Evolutionary conservation across 2,888 invertebrate genomes (phyloP).

Genomic region (Phyllotreta cruciferae): DNA sequence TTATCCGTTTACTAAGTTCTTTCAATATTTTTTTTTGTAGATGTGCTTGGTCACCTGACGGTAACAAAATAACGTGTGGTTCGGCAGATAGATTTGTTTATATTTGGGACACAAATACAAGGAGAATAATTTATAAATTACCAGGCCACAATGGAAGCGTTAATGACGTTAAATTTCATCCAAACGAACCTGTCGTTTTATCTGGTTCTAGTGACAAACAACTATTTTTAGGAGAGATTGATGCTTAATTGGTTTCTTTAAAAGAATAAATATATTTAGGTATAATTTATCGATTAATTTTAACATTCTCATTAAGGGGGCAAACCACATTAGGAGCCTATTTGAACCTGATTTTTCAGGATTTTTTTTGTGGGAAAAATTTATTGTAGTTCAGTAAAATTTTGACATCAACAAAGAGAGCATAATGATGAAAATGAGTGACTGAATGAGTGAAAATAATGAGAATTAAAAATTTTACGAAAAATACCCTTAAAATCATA

Average conservation of each 20-base stretch:
- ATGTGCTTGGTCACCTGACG: conserved; percentile 62
- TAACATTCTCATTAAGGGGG: no score
- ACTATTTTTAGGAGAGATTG: conserved; percentile 94
- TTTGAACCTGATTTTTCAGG: no score
- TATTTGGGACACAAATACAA: conserved; percentile 94
- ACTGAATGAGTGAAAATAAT: no score
- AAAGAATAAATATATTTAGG: no score
- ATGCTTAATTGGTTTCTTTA: conserved; percentile 54
- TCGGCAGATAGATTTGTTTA: conserved; percentile 96
- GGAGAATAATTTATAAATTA: conserved; percentile 92
- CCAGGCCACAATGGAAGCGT: conserved; percentile 98
- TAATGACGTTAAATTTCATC: conserved; percentile 96
- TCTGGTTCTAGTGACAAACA: conserved; percentile 97
- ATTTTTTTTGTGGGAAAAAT: no score
- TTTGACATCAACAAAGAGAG: no score
- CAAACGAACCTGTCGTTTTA: conserved; percentile 88
- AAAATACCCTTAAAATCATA: no score
- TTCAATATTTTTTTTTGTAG: conserved; percentile 48
- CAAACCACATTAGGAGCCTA: no score
- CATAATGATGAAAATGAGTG: no score
- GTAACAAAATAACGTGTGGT: conserved; percentile 70
- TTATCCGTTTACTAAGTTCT: conserved; percentile 68
- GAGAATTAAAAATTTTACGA: no score
- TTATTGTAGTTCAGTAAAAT: no score
- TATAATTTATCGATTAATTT: no score